Base-by-base conservation (phyloP, 2,888 invertebrate species). In the Melanostoma mellinum region DNA sequence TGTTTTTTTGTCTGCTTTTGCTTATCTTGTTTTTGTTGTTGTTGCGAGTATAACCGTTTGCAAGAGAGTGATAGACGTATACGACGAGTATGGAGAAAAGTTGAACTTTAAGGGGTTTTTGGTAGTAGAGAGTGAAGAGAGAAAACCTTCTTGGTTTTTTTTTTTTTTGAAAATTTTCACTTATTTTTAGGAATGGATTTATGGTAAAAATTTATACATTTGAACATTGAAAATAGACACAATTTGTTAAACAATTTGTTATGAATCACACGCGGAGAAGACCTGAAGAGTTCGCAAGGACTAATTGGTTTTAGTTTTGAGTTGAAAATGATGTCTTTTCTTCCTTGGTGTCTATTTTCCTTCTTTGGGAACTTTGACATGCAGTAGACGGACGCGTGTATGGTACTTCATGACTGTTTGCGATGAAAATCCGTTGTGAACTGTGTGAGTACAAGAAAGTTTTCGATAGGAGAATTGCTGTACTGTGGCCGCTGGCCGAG, bases 311-410 rank as follows among this genome's bases (percentile, higher is more conserved):
- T 20, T 36, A 32, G 3, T 10, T 10, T 30, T 40, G 46, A 73
- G 9, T 55, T 53, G 38, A 38, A 36, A 32, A 44, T 46, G 20
- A 44, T 30, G 6, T 20, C 53, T 6, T 46, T 10, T 38, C 10
- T 61, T 78, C 61, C 20, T 20, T 20, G 20, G 10, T 40, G 20
- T 32, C 8, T 6, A 36, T 46, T 75, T 67, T 79, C 20, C 20
- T 20, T 79, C 69, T 58, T 75, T 75, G 61, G 60, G 72, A 55
- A 75, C 79, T 85, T 79, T 80, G 67, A 74, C 74, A 75, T 60
- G 74, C 78, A 84, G 53, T 65, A 44, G 50, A 65, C 74, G 69
- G 44, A 55, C 75, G 74, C 74, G 74, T 69, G 67, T 61, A 46
- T 69, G 79, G 67, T 60, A 44, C 74, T 53, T 53, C 78, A 84